phyloP scores from a whole-genome alignment of 2,113 vertebrate species.

The Psophia crepitans region DNA sequence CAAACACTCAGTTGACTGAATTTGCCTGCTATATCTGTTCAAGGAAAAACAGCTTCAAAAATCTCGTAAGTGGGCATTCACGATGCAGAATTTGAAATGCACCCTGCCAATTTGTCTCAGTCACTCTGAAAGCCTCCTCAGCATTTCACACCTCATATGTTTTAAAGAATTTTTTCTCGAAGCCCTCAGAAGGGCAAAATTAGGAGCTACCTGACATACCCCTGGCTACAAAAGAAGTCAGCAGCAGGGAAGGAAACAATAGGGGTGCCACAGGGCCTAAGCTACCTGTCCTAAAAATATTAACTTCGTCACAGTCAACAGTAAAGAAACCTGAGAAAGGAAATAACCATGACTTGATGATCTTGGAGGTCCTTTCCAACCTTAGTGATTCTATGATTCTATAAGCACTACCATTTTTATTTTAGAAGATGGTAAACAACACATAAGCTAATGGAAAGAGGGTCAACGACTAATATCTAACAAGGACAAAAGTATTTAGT shows the following conservation, averaged over 20 bases:
- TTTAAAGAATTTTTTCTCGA: background rate
- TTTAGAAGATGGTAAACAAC: background rate
- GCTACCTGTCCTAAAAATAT: background rate
- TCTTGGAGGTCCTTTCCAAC: too few relatives aligned
- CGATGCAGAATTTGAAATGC: background rate
- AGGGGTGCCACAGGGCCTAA: background rate
- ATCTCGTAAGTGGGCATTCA: background rate
- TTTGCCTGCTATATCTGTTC: background rate
- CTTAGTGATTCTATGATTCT: too few relatives aligned
- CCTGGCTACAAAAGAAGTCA: background rate
- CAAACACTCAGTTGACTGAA: background rate
- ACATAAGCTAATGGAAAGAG: background rate
- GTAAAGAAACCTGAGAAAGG: background rate
- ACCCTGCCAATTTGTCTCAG: background rate
- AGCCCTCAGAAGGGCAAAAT: background rate
- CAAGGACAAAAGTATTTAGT: background rate
- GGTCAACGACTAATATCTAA: background rate
- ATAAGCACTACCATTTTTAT: background rate
- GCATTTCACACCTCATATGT: background rate
- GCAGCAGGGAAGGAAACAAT: background rate
- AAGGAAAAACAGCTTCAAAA: background rate
- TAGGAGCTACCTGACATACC: background rate
- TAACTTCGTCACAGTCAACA: background rate
- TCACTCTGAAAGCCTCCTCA: background rate
- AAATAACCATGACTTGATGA: background rate